These are phyloP conservation scores for Acridotheres tristis DNA, from an alignment of 2,797 vertebrate genomes.

Conservation along the genomic window DNA sequence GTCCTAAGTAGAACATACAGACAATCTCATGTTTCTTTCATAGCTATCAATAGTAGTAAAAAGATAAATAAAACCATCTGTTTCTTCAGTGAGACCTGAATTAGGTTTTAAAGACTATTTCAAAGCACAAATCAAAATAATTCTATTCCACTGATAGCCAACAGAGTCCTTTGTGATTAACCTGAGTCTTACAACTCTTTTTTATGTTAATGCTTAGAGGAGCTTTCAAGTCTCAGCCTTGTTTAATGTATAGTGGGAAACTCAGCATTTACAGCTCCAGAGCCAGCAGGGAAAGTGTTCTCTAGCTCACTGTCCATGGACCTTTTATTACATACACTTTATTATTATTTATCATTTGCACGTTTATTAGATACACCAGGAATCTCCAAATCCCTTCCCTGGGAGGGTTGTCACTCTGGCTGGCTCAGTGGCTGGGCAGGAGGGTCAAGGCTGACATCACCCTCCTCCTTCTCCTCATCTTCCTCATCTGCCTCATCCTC, in stretches of 20 bases:
- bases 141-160: background rate
- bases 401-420: background rate
- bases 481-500: too few relatives aligned
- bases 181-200: background rate
- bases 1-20: constrained; percentile 3
- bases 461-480: too few relatives aligned
- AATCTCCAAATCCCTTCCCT: background rate
- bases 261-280: background rate
- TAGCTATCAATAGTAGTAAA: constrained; percentile 1
- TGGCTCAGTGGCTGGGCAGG: background rate
- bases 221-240: background rate
- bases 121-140: constrained; percentile 5
- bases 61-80: constrained; percentile 11
- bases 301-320: background rate
- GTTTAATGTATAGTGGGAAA: background rate
- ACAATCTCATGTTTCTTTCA: background rate
- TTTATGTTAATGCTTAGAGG: background rate
- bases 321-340: too few relatives aligned
- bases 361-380: background rate
- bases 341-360: too few relatives aligned
- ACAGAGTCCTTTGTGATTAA: background rate
- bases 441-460: background rate
- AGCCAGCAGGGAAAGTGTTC: background rate
- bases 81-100: background rate
- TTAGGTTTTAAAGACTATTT: background rate